These are phyloP conservation scores for Craterocephalus amniculus DNA, from an alignment of 2,797 vertebrate genomes.

Conservation along the genomic window DNA sequence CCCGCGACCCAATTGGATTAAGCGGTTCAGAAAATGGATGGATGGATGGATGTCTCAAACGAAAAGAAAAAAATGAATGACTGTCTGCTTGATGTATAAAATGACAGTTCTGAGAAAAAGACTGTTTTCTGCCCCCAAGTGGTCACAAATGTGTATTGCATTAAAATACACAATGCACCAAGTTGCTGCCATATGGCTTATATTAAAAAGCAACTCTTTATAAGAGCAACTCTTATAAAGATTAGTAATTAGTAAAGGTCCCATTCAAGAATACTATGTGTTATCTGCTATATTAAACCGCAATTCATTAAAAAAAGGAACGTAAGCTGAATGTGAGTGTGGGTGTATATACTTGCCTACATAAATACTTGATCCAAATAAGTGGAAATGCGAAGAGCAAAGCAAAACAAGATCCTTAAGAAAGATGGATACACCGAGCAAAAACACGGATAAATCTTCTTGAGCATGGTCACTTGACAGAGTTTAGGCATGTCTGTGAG, in stretches of 20 bases:
- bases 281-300: neutral
- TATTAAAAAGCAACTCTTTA: no score
- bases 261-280: neutral
- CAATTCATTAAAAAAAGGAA: neutral
- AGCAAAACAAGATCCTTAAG: constrained; percentile 28
- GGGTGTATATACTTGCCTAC: neutral
- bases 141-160: neutral
- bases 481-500: constrained; percentile 48
- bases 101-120: neutral
- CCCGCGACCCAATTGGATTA: no score
- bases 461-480: constrained; percentile 36
- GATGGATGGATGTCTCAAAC: no score
- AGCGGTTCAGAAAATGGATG: no score
- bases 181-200: no score
- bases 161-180: neutral
- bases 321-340: neutral
- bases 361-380: constrained; percentile 19
- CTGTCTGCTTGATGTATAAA: neutral
- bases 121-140: neutral
- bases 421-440: constrained; percentile 25
- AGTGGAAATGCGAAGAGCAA: constrained; percentile 19
- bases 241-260: neutral
- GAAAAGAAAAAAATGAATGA: no score
- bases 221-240: no score
- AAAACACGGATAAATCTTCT: constrained; percentile 17